These are phyloP conservation scores for Cremastinae sp. DNA, from an alignment of 2,888 invertebrate genomes.

Conservation along the genomic window DNA sequence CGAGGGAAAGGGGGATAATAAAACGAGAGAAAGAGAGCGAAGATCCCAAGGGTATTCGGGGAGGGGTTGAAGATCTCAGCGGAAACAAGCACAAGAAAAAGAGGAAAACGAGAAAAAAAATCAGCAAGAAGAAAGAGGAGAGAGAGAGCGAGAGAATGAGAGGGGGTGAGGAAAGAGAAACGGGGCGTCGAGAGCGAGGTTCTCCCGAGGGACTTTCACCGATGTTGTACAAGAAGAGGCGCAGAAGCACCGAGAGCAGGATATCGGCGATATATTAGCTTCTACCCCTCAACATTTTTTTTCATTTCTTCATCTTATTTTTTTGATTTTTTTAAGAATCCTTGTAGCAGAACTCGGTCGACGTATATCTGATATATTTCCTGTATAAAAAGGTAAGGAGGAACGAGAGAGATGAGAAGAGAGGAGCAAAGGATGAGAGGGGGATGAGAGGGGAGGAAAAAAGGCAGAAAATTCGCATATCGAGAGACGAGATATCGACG, in stretches of 20 bases:
- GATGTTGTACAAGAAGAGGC: conserved; percentile 30
- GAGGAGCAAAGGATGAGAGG: neutral
- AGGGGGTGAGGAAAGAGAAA: conserved; percentile 16
- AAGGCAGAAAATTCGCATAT: conserved; percentile 45
- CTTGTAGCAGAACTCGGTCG: conserved; percentile 30
- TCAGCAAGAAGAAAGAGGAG: neutral
- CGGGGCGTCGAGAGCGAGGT: conserved; percentile 47
- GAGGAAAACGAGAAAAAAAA: conserved; percentile 9
- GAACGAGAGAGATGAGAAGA: neutral
- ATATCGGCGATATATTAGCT: conserved; percentile 61
- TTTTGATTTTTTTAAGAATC: conserved; percentile 39
- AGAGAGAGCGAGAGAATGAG: conserved; percentile 7
- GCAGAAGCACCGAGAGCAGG: conserved; percentile 19
- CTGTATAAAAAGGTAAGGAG: conserved; percentile 24
- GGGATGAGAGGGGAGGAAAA: neutral
- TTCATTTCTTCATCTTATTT: too few species aligned
- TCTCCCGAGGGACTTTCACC: conserved; percentile 56
- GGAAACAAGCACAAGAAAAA: conserved; percentile 6
- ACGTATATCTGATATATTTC: conserved; percentile 50
- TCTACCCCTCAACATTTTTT: neutral
- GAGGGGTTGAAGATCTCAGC: conserved; percentile 3
- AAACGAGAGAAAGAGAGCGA: conserved; percentile 36
- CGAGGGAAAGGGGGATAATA: conserved; percentile 5
- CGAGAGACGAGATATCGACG: conserved; percentile 56
- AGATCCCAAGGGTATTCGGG: conserved; percentile 45